These are phyloP conservation scores for Trimorus sp. DNA, from an alignment of 2,888 invertebrate species.

Conservation along the genomic window DNA sequence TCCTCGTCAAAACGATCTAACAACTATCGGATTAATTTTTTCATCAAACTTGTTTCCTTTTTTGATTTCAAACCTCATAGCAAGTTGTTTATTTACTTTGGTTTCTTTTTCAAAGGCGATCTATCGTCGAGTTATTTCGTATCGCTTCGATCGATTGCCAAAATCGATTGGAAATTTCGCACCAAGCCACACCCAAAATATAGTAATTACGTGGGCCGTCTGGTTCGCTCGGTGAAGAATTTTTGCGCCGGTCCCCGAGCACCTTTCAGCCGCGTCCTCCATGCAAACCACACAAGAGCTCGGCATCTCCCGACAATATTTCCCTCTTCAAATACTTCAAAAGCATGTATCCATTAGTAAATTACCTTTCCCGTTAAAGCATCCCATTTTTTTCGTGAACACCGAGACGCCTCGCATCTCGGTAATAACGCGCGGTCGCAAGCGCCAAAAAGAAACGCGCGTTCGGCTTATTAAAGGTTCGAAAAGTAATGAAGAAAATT, in stretches of 20 bases:
- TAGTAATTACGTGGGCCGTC: constrained; percentile 30
- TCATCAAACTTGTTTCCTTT: too few relatives aligned
- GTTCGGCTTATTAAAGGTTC: constrained; percentile 52
- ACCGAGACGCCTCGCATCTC: constrained; percentile 34
- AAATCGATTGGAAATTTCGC: background rate
- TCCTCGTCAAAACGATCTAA: too few relatives aligned
- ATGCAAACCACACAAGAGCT: constrained; percentile 54
- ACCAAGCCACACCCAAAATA: constrained; percentile 6
- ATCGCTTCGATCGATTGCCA: too few relatives aligned
- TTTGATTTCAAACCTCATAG: too few relatives aligned
- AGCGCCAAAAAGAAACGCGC: constrained; percentile 52
- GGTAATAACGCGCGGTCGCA: constrained; percentile 46
- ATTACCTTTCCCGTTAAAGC: constrained; percentile 60
- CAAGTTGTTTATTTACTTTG: too few relatives aligned
- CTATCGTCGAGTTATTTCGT: too few relatives aligned
- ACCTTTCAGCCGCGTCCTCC: constrained; percentile 36
- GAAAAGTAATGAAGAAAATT: constrained; percentile 51
- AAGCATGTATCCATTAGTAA: constrained; percentile 63
- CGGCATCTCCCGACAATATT: constrained; percentile 57
- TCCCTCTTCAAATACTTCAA: constrained; percentile 57
- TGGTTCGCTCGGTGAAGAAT: constrained; percentile 23
- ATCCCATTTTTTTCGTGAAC: constrained; percentile 49
- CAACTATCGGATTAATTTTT: too few relatives aligned
- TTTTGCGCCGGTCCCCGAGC: constrained; percentile 9
- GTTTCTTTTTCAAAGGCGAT: too few relatives aligned